These are phyloP conservation scores for Paraplagusia blochii DNA, from an alignment of 2,113 vertebrate genomes.

Conservation along the genomic window DNA sequence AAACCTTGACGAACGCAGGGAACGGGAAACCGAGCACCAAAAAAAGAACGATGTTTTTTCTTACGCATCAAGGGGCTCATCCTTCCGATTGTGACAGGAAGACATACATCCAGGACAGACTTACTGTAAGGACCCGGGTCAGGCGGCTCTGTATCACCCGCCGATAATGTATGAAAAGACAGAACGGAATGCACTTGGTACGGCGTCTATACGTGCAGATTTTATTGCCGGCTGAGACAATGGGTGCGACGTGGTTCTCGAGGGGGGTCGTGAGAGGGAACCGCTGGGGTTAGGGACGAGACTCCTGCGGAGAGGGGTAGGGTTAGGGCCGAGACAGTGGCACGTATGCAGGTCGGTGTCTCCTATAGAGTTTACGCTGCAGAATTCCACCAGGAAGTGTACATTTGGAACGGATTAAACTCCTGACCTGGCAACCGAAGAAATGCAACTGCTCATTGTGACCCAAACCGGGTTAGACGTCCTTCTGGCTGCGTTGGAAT, in stretches of 20 bases:
- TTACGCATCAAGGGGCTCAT: slow-evolving; percentile 46
- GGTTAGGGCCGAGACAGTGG: slow-evolving; percentile 34
- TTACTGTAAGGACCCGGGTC: slow-evolving; percentile 8
- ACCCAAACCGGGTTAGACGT: slow-evolving; percentile 29
- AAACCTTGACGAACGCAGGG: slow-evolving; percentile 38
- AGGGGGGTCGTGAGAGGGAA: slow-evolving; percentile 42
- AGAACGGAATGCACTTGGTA: slow-evolving; percentile 22
- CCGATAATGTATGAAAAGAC: slow-evolving; percentile 16
- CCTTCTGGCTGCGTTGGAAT: slow-evolving; percentile 25
- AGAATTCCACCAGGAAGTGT: slow-evolving; percentile 10
- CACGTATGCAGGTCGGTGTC: slow-evolving; percentile 52
- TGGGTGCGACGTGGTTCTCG: slow-evolving; percentile 40
- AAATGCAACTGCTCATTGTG: slow-evolving; percentile 31
- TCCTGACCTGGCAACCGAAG: slow-evolving; percentile 57
- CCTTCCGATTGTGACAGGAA: slow-evolving; percentile 54
- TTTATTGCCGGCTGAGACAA: slow-evolving; percentile 59
- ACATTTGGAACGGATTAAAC: slow-evolving; percentile 73
- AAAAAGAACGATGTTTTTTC: slow-evolving; percentile 36
- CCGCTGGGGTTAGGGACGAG: slow-evolving; percentile 19
- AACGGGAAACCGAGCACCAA: slow-evolving; percentile 50
- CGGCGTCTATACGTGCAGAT: slow-evolving; percentile 59
- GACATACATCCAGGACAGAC: slow-evolving; percentile 19
- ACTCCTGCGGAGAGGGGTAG: slow-evolving; percentile 4
- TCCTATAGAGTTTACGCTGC: neutral
- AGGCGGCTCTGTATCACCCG: neutral